phyloP scores from a whole-genome alignment of 2,113 vertebrate species.

The Menidia beryllina region DNA sequence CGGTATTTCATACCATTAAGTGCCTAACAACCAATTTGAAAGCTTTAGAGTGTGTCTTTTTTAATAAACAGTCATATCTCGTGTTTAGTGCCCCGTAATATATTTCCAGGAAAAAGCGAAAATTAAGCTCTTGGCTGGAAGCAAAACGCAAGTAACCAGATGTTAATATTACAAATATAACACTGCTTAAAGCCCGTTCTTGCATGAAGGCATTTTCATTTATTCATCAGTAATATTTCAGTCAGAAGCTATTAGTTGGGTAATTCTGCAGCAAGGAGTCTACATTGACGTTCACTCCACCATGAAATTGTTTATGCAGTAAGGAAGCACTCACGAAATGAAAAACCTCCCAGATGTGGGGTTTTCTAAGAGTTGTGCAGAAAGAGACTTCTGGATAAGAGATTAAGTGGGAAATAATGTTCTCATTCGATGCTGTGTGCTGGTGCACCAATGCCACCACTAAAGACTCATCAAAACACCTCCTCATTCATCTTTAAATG shows the following conservation, averaged over 20 bases:
- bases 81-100: slow-evolving; percentile 15
- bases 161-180: slow-evolving; percentile 38
- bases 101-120: slow-evolving; percentile 2
- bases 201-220: slow-evolving; percentile 48
- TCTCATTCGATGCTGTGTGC: not conserved
- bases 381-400: too few relatives aligned
- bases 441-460: not conserved
- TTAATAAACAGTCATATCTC: not conserved
- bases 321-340: slow-evolving; percentile 43
- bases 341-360: slow-evolving; percentile 27
- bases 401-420: not conserved
- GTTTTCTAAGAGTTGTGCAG: not conserved
- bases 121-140: slow-evolving; percentile 2
- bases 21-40: slow-evolving; percentile 9
- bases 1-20: not conserved
- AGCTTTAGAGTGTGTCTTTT: not conserved
- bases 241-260: slow-evolving; percentile 45
- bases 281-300: slow-evolving; percentile 6
- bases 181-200: slow-evolving; percentile 29
- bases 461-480: too few relatives aligned
- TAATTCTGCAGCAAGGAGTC: slow-evolving; percentile 32
- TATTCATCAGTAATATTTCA: slow-evolving; percentile 52
- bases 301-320: slow-evolving; percentile 53
- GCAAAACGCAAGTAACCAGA: slow-evolving; percentile 28
- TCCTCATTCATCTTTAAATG: too few relatives aligned